Conservation (phyloP, 1,140 invertebrate genomes). For the Drosophila pruinosa region DNA sequence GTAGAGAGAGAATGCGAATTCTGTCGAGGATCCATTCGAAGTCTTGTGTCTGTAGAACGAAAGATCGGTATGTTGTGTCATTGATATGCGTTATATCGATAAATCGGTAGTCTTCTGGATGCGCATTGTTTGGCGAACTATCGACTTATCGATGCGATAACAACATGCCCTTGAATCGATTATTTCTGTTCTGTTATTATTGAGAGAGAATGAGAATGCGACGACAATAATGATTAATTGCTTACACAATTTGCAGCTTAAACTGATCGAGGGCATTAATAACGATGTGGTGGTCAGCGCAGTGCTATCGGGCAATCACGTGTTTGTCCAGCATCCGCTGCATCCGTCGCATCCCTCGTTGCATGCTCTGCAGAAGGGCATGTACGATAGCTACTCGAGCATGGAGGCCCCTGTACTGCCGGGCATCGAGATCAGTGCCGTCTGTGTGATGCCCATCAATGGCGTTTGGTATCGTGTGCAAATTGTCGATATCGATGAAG, state of each 20-base stretch:
- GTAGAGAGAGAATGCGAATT: background rate
- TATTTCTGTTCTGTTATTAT: background rate
- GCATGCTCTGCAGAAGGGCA: conserved; percentile 89
- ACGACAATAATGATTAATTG: too few species aligned
- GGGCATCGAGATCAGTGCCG: conserved; percentile 89
- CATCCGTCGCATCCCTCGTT: conserved; percentile 95
- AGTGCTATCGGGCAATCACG: conserved; percentile 91
- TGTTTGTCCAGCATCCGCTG: conserved; percentile 95
- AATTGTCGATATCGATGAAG: conserved; percentile 88
- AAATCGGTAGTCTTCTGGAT: background rate
- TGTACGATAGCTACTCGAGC: conserved; percentile 87
- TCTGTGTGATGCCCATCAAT: conserved; percentile 93
- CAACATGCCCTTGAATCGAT: conserved; percentile 1
- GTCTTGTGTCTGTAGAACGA: background rate
- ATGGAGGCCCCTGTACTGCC: conserved; percentile 87
- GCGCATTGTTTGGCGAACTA: background rate
- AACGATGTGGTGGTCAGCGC: conserved; percentile 95
- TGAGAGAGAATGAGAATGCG: too few species aligned
- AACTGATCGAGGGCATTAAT: conserved; percentile 94
- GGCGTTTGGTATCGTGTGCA: conserved; percentile 95
- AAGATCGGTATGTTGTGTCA: background rate
- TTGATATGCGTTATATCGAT: background rate
- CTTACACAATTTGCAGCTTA: conserved; percentile 85
- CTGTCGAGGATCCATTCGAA: background rate
- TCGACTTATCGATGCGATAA: background rate